Percentiles rank a stretch among this genome's conserved stretches.
phyloP scores from a whole-genome alignment of 35 echinoderm and acorn worm species.

The Hemicentrotus pulcherrimus region DNA sequence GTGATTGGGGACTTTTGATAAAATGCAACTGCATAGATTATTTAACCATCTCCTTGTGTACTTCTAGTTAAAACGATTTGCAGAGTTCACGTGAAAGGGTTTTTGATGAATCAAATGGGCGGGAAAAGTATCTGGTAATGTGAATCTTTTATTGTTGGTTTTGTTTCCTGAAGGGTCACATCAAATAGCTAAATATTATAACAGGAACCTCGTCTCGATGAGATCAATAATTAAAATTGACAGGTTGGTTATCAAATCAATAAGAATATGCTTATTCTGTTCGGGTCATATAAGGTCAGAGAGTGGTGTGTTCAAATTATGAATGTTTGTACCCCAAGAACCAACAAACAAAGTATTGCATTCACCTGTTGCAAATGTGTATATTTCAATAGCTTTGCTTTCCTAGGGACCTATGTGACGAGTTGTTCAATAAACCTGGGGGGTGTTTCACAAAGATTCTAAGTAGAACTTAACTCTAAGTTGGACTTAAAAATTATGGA shows the following conservation, averaged over 20 bases:
- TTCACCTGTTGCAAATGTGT: no score
- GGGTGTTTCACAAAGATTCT: no score
- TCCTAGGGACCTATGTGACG: no score
- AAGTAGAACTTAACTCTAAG: no score
- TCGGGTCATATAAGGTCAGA: no score
- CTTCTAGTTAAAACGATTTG: background rate
- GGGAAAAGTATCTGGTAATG: background rate
- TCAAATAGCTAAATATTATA: background rate
- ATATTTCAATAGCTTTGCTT: no score
- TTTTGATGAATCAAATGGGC: background rate
- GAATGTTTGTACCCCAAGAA: no score
- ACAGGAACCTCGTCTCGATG: background rate
- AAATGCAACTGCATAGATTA: background rate
- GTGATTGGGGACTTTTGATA: background rate
- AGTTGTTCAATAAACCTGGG: no score
- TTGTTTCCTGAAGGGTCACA: background rate
- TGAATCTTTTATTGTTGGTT: constrained; percentile 1
- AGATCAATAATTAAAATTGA: background rate
- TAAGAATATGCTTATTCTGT: background rate
- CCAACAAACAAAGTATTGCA: no score
- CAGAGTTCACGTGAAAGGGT: background rate
- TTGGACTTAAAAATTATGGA: no score
- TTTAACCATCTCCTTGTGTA: background rate
- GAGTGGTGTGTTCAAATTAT: no score
- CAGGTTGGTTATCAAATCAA: background rate